phyloP scores from a whole-genome alignment of 2,888 invertebrate species.

The Schrankia costaestrigalis region DNA sequence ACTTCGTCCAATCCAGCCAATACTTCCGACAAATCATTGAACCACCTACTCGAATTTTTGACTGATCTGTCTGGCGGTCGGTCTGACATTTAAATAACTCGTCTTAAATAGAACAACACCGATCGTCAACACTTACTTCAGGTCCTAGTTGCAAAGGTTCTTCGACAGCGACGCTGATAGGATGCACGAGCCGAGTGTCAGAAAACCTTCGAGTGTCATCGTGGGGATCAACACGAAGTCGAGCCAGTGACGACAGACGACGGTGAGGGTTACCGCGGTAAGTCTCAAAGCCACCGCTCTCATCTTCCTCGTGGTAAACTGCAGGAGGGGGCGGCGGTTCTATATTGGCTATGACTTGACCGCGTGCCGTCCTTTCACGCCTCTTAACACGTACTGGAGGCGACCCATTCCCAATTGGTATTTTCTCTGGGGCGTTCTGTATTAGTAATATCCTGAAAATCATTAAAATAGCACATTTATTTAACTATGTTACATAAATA shows the following conservation, averaged over 20 bases:
- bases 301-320: constrained; percentile 73
- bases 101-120: no score
- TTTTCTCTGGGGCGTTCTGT: constrained; percentile 94
- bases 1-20: no score
- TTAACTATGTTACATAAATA: no score
- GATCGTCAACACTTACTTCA: constrained; percentile 15
- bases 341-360: constrained; percentile 82
- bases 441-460: constrained; percentile 90
- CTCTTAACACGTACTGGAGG: constrained; percentile 61
- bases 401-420: constrained; percentile 83
- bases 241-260: constrained; percentile 49
- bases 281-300: constrained; percentile 75
- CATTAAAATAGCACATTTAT: no score
- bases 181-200: constrained; percentile 39
- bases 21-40: no score
- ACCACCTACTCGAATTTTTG: no score
- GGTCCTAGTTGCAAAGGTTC: constrained; percentile 40
- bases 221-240: constrained; percentile 24
- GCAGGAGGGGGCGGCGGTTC: constrained; percentile 73
- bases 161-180: constrained; percentile 22
- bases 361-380: constrained; percentile 78
- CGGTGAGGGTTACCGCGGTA: constrained; percentile 69
- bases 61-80: no score
- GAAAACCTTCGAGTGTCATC: constrained; percentile 36
- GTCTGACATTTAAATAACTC: no score